Evolutionary conservation across 2,888 invertebrate species (phyloP).

Genomic region (Acronicta psi): DNA sequence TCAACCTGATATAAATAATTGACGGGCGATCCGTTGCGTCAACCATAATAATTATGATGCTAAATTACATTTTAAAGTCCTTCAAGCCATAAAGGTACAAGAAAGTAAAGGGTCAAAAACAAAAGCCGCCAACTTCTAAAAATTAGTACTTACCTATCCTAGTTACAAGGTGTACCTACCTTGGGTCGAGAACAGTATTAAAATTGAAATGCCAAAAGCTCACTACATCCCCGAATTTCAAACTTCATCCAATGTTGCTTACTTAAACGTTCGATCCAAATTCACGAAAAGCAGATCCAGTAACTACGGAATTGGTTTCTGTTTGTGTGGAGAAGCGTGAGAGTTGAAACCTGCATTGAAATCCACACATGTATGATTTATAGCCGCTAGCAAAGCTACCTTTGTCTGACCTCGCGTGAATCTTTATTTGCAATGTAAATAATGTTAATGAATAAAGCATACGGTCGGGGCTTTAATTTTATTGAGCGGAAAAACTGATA

Average conservation of each 20-base stretch:
- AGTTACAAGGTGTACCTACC: no score
- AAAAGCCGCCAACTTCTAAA: no score
- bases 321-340: slow-evolving; percentile 17
- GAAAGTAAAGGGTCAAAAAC: no score
- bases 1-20: no score
- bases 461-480: slow-evolving; percentile 15
- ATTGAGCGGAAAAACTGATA: slow-evolving; percentile 7
- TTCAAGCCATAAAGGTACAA: no score
- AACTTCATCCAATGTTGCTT: neutral
- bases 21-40: no score
- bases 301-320: slow-evolving; percentile 23
- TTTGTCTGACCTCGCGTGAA: slow-evolving; percentile 13
- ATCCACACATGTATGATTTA: slow-evolving; percentile 11
- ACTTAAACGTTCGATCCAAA: slow-evolving; percentile 18
- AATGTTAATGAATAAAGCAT: slow-evolving; percentile 36
- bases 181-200: no score
- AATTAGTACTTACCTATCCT: neutral
- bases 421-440: slow-evolving; percentile 40
- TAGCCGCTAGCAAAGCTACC: slow-evolving; percentile 16
- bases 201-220: neutral
- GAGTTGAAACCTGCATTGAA: slow-evolving; percentile 20
- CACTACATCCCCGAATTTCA: neutral
- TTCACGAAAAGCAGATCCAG: neutral
- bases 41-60: no score
- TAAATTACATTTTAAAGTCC: no score